Percentiles rank a stretch among this genome's conserved stretches.
Evolutionary conservation across 2,113 vertebrate species (phyloP).

Genomic region (Clarias gariepinus): DNA sequence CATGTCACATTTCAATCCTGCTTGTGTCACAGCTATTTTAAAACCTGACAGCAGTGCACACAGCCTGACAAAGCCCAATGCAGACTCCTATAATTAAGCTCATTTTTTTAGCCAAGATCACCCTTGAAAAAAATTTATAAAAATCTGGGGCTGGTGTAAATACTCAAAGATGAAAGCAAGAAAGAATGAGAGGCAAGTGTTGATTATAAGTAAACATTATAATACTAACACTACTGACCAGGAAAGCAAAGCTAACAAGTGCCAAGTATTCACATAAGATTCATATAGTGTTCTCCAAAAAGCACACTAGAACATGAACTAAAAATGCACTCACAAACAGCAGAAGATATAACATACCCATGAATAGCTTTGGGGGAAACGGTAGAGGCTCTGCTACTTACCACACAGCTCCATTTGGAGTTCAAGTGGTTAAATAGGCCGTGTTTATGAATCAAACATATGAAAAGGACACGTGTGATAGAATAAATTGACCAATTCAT

Average conservation of each 20-base stretch:
- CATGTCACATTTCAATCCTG: background rate
- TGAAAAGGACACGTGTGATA: background rate
- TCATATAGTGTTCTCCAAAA: background rate
- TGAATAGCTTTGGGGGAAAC: background rate
- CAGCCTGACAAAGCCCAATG: background rate
- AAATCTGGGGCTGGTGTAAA: background rate
- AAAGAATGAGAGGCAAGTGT: background rate
- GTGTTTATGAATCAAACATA: background rate
- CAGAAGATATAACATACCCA: background rate
- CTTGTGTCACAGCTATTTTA: background rate
- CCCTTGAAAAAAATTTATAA: background rate
- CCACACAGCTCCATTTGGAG: background rate
- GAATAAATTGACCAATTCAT: background rate
- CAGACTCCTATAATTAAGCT: background rate
- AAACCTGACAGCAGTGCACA: background rate
- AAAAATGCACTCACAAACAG: background rate
- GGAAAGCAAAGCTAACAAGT: background rate
- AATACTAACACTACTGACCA: background rate
- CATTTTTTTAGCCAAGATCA: background rate
- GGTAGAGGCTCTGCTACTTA: background rate
- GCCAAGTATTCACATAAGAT: background rate
- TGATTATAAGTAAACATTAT: background rate
- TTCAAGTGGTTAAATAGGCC: background rate
- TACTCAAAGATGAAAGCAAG: background rate
- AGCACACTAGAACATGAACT: background rate